Conservation (phyloP, 2,113 vertebrate genomes). For the Morphnarchus princeps region DNA sequence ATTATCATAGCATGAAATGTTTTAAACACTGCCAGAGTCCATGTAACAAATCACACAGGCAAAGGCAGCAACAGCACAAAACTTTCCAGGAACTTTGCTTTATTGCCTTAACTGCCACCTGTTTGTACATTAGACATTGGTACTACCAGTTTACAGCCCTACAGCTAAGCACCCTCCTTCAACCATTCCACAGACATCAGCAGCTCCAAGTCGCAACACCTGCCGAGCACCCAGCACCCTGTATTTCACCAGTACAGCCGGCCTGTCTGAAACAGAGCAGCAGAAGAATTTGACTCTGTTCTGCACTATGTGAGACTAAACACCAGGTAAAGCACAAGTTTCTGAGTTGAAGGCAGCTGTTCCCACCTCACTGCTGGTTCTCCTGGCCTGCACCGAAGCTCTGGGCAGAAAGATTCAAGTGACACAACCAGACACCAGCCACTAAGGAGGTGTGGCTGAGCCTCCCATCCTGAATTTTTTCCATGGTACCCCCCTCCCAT, state of each 20-base stretch:
- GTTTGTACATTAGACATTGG: background rate
- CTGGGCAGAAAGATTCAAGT: background rate
- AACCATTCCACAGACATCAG: background rate
- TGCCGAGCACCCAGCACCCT: accelerated
- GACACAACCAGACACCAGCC: accelerated
- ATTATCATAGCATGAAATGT: background rate
- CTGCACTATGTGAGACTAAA: background rate
- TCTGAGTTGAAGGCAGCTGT: background rate
- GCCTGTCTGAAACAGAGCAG: background rate
- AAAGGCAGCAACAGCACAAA: background rate
- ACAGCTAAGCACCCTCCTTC: background rate
- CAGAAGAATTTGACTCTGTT: background rate
- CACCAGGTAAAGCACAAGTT: background rate
- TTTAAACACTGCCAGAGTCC: background rate
- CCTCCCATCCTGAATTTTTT: background rate
- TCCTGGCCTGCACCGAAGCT: background rate
- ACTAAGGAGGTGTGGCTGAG: background rate
- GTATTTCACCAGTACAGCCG: background rate
- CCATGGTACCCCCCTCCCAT: background rate
- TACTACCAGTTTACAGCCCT: background rate
- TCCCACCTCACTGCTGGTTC: background rate
- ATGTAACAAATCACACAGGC: background rate
- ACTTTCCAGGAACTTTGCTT: background rate
- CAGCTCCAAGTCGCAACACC: background rate
- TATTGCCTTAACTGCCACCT: background rate